Conservation (phyloP, 2,888 invertebrate genomes). For the Trissoscelio sp. region DNA sequence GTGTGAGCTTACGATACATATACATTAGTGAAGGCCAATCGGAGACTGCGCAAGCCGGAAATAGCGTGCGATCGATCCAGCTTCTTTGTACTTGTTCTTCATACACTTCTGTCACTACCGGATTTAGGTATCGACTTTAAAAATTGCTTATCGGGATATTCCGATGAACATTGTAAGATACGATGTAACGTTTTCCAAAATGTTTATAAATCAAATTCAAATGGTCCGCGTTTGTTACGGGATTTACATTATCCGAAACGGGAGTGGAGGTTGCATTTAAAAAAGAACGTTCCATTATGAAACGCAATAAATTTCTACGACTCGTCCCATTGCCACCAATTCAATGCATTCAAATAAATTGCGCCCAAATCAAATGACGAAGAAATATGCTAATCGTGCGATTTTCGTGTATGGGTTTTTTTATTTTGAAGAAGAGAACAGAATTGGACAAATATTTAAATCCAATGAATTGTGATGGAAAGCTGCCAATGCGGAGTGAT, state of each 20-base stretch:
- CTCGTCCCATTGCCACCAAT: not conserved
- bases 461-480: slow-evolving; percentile 24
- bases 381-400: too few species aligned
- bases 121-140: slow-evolving; percentile 60
- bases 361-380: too few species aligned
- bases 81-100: slow-evolving; percentile 72
- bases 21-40: slow-evolving; percentile 64
- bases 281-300: slow-evolving; percentile 25
- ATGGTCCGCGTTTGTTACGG: not conserved
- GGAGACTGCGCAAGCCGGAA: slow-evolving; percentile 74
- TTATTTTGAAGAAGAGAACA: not conserved
- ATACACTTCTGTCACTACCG: slow-evolving; percentile 64
- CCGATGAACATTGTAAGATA: not conserved
- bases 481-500: slow-evolving; percentile 4
- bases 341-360: not conserved
- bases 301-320: not conserved
- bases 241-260: not conserved
- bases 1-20: slow-evolving; percentile 60
- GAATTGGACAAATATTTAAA: slow-evolving; percentile 33
- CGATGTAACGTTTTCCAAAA: not conserved
- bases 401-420: too few species aligned
- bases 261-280: slow-evolving; percentile 11
- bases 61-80: slow-evolving; percentile 75
- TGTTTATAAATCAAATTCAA: slow-evolving; percentile 5
- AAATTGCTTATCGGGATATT: slow-evolving; percentile 51